phyloP scores from a whole-genome alignment of 35 echinoderm and acorn worm genomes.

The Ptychodera flava region DNA sequence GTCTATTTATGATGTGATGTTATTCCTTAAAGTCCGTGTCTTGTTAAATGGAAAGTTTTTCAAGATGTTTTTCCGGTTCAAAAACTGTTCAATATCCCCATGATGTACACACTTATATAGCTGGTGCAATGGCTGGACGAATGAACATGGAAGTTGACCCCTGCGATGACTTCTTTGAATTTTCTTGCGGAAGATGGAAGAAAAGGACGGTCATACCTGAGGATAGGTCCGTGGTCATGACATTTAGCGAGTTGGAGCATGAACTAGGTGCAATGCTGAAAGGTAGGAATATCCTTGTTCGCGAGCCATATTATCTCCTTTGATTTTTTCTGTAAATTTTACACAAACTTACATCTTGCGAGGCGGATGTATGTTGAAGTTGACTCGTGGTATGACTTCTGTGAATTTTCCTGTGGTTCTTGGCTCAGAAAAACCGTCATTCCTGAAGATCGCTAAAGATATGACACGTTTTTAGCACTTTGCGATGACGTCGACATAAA shows the following conservation, averaged over 20 bases:
- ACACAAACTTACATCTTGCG: too few species aligned
- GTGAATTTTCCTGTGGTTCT: slow-evolving; percentile 80
- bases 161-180: slow-evolving; percentile 89
- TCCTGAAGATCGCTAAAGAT: slow-evolving; percentile 66
- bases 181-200: slow-evolving; percentile 77
- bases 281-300: too few species aligned
- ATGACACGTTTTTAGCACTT: slow-evolving; percentile 51
- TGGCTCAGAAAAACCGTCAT: slow-evolving; percentile 81
- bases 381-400: slow-evolving; percentile 82
- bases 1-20: too few species aligned
- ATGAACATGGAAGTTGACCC: slow-evolving; percentile 68
- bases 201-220: slow-evolving; percentile 85
- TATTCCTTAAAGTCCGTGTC: too few species aligned
- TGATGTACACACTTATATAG: too few species aligned
- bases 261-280: too few species aligned
- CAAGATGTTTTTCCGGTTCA: too few species aligned
- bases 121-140: slow-evolving; percentile 44
- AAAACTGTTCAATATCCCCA: too few species aligned
- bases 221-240: slow-evolving; percentile 46
- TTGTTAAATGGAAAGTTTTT: too few species aligned
- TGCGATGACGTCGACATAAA: slow-evolving; percentile 48
- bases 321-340: too few species aligned
- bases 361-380: slow-evolving; percentile 66
- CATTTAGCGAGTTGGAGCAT: too few species aligned
- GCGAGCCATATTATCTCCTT: too few species aligned